A percentile compares a stretch with the other conserved stretches of the same genome.
Conservation (phyloP, 2,113 vertebrate genomes). For the Chroicocephalus ridibundus region DNA sequence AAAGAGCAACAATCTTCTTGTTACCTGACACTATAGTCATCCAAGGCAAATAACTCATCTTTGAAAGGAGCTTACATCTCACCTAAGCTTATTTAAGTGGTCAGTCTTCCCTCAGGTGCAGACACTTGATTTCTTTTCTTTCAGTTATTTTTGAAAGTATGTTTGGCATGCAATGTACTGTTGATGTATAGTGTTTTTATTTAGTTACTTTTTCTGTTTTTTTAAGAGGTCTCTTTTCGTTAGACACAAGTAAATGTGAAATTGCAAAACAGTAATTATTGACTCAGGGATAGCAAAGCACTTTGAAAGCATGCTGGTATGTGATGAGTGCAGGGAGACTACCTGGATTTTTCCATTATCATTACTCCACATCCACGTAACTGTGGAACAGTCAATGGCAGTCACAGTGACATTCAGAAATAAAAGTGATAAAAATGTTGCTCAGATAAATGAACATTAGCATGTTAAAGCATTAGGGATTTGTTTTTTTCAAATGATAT, state of each 20-base stretch:
- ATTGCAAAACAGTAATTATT: neutral
- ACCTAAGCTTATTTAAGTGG: neutral
- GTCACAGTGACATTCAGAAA: neutral
- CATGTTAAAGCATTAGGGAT: neutral
- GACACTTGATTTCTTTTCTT: neutral
- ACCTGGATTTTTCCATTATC: neutral
- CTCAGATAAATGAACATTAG: neutral
- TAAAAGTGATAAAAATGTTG: neutral
- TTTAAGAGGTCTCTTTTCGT: neutral
- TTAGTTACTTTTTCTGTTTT: neutral
- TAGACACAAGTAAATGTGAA: neutral
- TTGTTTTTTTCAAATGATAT: neutral
- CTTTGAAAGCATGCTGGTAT: neutral
- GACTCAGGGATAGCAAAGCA: neutral
- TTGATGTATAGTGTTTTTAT: neutral
- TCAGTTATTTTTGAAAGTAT: neutral
- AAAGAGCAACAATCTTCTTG: neutral
- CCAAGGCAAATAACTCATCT: neutral
- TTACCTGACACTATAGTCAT: neutral
- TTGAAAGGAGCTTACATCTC: conserved; percentile 7
- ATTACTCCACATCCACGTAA: neutral
- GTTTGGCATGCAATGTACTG: conserved; percentile 21
- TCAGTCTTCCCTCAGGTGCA: neutral
- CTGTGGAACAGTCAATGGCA: neutral
- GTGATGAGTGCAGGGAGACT: neutral